Evolutionary conservation across 2,888 invertebrate species (phyloP).

Genomic region (Stratiomys singularior): DNA sequence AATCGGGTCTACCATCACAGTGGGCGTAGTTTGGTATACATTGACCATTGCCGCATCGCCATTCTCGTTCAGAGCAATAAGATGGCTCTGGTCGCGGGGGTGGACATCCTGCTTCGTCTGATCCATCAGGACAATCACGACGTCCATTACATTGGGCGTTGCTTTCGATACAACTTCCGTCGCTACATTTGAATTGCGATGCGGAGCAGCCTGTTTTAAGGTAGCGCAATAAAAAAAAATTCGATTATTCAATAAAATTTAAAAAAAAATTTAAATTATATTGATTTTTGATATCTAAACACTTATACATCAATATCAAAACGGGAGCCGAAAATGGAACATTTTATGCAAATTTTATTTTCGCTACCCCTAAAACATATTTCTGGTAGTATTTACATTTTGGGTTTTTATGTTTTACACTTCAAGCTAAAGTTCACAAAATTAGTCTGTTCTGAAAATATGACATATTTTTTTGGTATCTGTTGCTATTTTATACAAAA

Average conservation of each 20-base stretch:
- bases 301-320: too few relatives aligned
- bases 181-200: conserved; percentile 75
- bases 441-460: too few relatives aligned
- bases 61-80: conserved; percentile 60
- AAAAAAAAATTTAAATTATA: too few relatives aligned
- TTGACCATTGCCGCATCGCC: conserved; percentile 63
- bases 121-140: conserved; percentile 73
- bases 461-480: too few relatives aligned
- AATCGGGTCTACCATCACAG: conserved; percentile 70
- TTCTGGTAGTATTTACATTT: background rate
- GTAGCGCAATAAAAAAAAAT: background rate
- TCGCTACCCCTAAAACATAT: background rate
- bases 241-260: background rate
- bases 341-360: too few relatives aligned
- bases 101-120: conserved; percentile 74
- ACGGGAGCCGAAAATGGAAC: too few relatives aligned
- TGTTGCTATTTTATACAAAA: conserved; percentile 11
- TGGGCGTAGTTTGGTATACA: conserved; percentile 59
- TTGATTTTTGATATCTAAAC: too few relatives aligned
- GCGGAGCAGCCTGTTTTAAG: conserved; percentile 70
- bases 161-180: conserved; percentile 75
- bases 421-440: background rate
- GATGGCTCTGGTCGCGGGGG: conserved; percentile 52
- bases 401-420: background rate
- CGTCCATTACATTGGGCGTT: conserved; percentile 73